These are phyloP conservation scores for Reticulitermes speratus DNA, from an alignment of 1,140 invertebrate genomes.

Conservation along the genomic window DNA sequence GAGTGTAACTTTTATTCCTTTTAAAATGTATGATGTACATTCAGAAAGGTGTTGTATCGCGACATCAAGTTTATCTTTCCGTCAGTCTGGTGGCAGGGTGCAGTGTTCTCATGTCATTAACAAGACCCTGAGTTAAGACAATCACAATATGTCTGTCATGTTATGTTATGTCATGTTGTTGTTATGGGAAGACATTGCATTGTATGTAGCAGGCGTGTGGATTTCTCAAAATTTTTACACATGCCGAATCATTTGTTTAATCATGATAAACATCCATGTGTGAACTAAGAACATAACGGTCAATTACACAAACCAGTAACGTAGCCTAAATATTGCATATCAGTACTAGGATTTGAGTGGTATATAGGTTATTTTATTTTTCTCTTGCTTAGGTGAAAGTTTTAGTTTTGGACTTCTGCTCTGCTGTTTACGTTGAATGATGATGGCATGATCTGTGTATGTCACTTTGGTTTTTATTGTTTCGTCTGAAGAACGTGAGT, in stretches of 20 bases:
- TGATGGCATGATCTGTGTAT: neutral
- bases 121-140: neutral
- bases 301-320: neutral
- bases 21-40: neutral
- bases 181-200: neutral
- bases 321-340: slow-evolving; percentile 13
- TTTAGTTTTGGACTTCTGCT: neutral
- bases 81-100: neutral
- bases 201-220: neutral
- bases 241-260: neutral
- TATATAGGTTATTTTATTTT: slow-evolving; percentile 3
- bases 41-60: neutral
- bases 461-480: neutral
- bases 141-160: neutral
- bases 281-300: neutral
- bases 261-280: neutral
- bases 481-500: neutral
- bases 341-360: neutral
- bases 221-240: neutral
- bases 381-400: neutral
- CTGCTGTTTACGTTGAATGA: neutral
- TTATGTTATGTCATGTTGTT: neutral
- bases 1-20: neutral
- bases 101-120: neutral
- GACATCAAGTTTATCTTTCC: neutral